Percentiles rank a stretch among this genome's conserved stretches.
Conservation (phyloP, 1,140 invertebrate species). For the Mamestra configurata region DNA sequence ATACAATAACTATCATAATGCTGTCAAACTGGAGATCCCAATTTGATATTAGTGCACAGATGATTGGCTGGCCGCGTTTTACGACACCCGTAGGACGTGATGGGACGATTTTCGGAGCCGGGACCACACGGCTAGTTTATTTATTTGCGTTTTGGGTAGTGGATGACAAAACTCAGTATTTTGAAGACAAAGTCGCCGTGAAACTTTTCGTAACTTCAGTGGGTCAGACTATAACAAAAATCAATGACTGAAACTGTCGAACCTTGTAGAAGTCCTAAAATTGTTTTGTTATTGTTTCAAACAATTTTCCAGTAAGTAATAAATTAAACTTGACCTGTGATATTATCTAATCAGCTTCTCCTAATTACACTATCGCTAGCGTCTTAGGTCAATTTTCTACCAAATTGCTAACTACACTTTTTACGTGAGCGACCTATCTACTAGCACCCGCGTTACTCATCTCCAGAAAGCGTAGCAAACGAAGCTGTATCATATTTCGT, state of each 20-base stretch:
- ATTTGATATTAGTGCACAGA: conserved; percentile 1
- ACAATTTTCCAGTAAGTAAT: too few relatives aligned
- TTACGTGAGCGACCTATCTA: not conserved
- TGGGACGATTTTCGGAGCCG: not conserved
- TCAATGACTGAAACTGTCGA: too few relatives aligned
- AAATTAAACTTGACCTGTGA: too few relatives aligned
- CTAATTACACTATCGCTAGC: not conserved
- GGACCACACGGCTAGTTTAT: conserved; percentile 18
- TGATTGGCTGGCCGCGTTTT: not conserved
- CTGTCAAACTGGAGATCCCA: not conserved
- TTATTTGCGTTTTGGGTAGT: not conserved
- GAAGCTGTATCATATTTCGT: conserved; percentile 1
- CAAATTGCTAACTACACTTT: not conserved
- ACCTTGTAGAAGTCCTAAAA: too few relatives aligned
- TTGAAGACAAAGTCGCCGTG: too few relatives aligned
- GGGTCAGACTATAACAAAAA: too few relatives aligned
- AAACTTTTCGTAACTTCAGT: too few relatives aligned
- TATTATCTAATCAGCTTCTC: too few relatives aligned
- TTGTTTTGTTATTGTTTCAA: too few relatives aligned
- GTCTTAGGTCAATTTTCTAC: not conserved
- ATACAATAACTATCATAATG: not conserved
- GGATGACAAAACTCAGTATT: not conserved
- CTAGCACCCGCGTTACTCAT: not conserved
- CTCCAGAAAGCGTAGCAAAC: conserved; percentile 15
- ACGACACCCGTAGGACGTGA: conserved; percentile 1